Conservation (phyloP, 2,888 invertebrate species). For the Caenorhabditis afra region DNA sequence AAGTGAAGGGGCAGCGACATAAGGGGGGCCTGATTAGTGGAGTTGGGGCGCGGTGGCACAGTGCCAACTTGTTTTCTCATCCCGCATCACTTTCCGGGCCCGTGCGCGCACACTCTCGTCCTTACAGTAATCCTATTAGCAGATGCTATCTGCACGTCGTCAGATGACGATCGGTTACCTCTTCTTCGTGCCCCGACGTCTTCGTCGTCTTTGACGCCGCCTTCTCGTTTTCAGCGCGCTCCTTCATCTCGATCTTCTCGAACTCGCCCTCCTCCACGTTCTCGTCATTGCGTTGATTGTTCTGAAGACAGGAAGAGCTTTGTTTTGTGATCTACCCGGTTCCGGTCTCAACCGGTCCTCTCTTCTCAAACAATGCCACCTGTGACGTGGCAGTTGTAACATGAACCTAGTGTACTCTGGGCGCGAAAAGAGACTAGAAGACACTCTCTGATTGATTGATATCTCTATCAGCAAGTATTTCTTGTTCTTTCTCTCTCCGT, state of each 20-base stretch:
- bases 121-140: constrained; percentile 44
- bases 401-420: constrained; percentile 16
- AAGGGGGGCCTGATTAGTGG: too few relatives aligned
- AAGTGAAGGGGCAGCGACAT: too few relatives aligned
- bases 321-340: too few relatives aligned
- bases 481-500: neutral
- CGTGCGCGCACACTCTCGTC: constrained; percentile 13
- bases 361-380: neutral
- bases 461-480: neutral
- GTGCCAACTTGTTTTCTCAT: constrained; percentile 33
- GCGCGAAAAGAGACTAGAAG: constrained; percentile 2
- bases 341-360: constrained; percentile 7
- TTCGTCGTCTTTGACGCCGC: constrained; percentile 7
- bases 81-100: constrained; percentile 32
- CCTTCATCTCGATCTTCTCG: constrained; percentile 61
- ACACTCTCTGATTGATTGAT: neutral
- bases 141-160: constrained; percentile 15
- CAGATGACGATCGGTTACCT: constrained; percentile 19
- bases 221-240: constrained; percentile 37
- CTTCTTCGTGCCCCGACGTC: constrained; percentile 5
- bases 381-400: constrained; percentile 16
- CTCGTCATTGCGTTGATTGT: constrained; percentile 34
- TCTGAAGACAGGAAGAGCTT: constrained; percentile 11
- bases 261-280: constrained; percentile 57
- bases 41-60: neutral